phyloP scores from a whole-genome alignment of 1,140 invertebrate species.

The Odontomachus brunneus region DNA sequence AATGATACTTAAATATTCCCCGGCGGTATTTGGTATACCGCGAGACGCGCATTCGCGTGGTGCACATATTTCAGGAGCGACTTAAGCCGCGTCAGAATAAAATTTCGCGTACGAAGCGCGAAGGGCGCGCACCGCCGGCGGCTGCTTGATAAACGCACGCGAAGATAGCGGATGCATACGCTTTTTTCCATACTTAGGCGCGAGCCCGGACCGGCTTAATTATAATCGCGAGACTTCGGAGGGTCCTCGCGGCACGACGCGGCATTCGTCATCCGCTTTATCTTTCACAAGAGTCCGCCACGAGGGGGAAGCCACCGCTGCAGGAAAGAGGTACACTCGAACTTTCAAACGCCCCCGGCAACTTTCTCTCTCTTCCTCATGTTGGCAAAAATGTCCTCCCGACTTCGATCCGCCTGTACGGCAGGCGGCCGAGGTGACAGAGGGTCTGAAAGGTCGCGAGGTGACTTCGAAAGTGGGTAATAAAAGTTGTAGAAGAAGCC shows the following conservation, averaged over 20 bases:
- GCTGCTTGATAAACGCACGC: constrained; percentile 20
- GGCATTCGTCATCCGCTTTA: constrained; percentile 67
- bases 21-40: constrained; percentile 45
- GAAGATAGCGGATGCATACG: constrained; percentile 37
- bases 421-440: constrained; percentile 24
- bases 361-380: constrained; percentile 29
- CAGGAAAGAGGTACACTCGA: constrained; percentile 42
- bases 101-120: constrained; percentile 38
- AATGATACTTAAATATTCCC: constrained; percentile 27
- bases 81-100: constrained; percentile 48
- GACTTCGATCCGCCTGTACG: constrained; percentile 39
- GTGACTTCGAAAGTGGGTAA: constrained; percentile 73
- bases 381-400: constrained; percentile 43
- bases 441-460: constrained; percentile 69
- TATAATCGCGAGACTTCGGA: constrained; percentile 67
- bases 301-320: background rate
- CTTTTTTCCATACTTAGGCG: constrained; percentile 55
- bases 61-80: constrained; percentile 31
- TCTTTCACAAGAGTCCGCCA: constrained; percentile 54
- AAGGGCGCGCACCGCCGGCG: background rate
- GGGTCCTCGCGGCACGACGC: constrained; percentile 28
- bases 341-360: constrained; percentile 63
- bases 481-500: constrained; percentile 70
- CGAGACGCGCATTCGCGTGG: constrained; percentile 13
- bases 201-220: constrained; percentile 59